A percentile compares a stretch with the other conserved stretches of the same genome.
These are phyloP conservation scores for Penaeus chinensis DNA, from an alignment of 1,140 invertebrate species.

Conservation along the genomic window DNA sequence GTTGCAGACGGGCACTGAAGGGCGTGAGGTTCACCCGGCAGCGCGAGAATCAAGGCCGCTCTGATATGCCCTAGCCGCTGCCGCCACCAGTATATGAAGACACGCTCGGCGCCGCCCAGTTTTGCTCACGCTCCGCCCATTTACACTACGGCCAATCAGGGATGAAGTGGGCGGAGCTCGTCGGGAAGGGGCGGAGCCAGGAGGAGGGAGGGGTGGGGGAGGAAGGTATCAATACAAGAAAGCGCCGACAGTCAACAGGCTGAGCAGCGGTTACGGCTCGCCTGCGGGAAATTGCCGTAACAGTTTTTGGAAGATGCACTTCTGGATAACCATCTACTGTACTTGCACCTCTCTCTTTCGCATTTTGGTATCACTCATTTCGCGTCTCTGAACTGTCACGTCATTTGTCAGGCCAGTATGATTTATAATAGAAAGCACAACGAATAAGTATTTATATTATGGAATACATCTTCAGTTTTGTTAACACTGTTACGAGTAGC, in stretches of 20 bases:
- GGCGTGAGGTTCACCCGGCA: slow-evolving; percentile 8
- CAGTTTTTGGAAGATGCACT: neutral
- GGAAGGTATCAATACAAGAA: neutral
- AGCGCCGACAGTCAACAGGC: neutral
- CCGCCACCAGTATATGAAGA: neutral
- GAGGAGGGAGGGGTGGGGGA: neutral
- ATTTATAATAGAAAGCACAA: no score
- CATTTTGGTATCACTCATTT: no score
- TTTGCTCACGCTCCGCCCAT: slow-evolving; percentile 13
- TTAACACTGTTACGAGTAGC: no score
- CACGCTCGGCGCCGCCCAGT: neutral
- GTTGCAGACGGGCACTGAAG: neutral
- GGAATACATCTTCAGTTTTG: no score
- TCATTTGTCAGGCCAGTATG: no score
- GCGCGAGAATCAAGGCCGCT: slow-evolving; percentile 2
- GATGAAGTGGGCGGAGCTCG: neutral
- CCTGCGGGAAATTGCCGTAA: neutral
- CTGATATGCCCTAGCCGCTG: neutral
- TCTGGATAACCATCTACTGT: neutral
- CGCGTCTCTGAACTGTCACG: no score
- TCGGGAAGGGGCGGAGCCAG: neutral
- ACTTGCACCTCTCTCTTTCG: no score
- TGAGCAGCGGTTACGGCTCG: neutral
- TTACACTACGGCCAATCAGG: neutral
- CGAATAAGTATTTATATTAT: no score